Conservation (phyloP, 2,797 vertebrate species). For the Delichon dasypus region DNA sequence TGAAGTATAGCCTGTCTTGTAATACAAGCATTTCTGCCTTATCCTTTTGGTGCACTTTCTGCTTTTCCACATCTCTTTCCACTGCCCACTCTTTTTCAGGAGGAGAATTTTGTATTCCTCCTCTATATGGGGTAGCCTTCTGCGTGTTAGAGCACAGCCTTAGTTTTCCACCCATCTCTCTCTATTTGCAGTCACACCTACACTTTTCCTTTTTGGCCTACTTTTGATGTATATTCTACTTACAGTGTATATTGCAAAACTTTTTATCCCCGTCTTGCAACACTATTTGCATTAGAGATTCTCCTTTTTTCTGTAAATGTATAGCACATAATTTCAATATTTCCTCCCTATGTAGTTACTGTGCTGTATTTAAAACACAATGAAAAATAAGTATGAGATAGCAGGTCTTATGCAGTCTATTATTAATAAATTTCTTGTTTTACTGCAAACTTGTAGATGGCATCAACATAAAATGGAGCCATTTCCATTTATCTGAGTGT, state of each 20-base stretch:
- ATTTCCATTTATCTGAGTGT: not conserved
- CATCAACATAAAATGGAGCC: not conserved
- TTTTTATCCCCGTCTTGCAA: not conserved
- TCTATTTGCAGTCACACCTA: not conserved
- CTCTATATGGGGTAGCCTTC: not conserved
- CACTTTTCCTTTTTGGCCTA: not conserved
- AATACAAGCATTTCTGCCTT: not conserved
- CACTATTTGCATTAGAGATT: not conserved
- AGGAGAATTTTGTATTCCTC: not conserved
- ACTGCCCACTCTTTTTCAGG: slow-evolving; percentile 16
- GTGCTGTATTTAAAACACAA: not conserved
- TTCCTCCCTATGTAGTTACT: not conserved
- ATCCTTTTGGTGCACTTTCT: slow-evolving; percentile 7
- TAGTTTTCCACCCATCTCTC: not conserved
- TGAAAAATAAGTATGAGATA: not conserved
- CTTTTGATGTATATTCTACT: slow-evolving; percentile 7
- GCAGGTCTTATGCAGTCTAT: not conserved
- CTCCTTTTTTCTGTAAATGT: not conserved
- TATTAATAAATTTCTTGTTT: not conserved
- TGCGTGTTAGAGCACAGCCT: not conserved
- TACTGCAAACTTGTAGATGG: not conserved
- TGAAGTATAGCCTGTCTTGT: not conserved
- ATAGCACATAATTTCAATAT: not conserved
- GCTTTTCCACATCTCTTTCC: not conserved
- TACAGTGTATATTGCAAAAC: not conserved